Evolutionary conservation across 2,888 invertebrate genomes (phyloP), one percentile per base, ranked within the genome.

Genomic region (Sarcophaga rosellei): DNA sequence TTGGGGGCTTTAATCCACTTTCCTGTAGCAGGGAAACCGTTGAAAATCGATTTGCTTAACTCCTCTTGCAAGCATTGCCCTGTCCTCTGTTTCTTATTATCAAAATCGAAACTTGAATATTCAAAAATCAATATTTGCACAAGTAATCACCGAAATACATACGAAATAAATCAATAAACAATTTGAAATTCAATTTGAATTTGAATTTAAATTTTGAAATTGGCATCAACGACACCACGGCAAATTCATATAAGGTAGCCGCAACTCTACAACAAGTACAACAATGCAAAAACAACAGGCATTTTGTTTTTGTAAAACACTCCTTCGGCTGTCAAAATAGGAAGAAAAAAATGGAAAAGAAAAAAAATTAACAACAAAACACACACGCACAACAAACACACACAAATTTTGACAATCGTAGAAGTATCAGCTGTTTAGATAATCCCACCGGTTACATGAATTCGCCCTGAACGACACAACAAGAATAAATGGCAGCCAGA

Each of bases 21-120:
- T 57, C 25, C 11, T 69, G 21, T 20, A n/a, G 23, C 77, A 78
- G 62, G 8, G 62, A 78, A 61, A 4, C 25, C 8, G 10, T 35
- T 73, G 66, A 73, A 65, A 69, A 79, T 79, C 59, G 65, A 65
- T 80, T 84, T 75, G 47, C 23, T 47, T 68, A 84, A 73, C 74
- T 74, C 73, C 23, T 65, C 17, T 68, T 74, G 0, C 3, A 12
- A 25, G 61, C 59, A 45, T 45, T 44, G 17, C 17, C 45, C 62
- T 69, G 12, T 74, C 61, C 25, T 53, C 62, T 25, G 25, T 25
- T 25, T 25, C 25, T 25, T 25, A 47, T 47, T 12, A 47, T 3
- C 10, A 15, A 47, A 78, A 78, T 8, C 66, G 76, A 70, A 84
- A 80, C 84, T 80, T 79, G 84, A 79, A 75, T 80, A 47, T 62